Evolutionary conservation across 2,888 invertebrate genomes (phyloP).

Genomic region (Nezara viridula): DNA sequence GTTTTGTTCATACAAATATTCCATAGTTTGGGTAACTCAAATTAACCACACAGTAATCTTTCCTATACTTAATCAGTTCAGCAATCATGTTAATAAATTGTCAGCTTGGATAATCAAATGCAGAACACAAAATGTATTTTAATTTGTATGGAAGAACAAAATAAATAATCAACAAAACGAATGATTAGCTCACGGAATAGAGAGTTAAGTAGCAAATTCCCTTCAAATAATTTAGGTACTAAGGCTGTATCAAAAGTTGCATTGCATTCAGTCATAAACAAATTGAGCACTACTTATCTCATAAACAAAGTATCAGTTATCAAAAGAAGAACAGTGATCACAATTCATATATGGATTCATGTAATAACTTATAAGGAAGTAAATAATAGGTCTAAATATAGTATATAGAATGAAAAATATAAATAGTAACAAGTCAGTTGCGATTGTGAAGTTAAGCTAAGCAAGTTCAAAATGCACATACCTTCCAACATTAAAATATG

Average conservation of each 20-base stretch:
- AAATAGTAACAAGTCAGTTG: neutral
- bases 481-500: slow-evolving; percentile 28
- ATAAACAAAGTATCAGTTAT: neutral
- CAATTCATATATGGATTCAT: neutral
- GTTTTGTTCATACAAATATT: too few relatives aligned
- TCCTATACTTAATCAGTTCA: too few relatives aligned
- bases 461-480: neutral
- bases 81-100: too few relatives aligned
- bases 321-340: neutral
- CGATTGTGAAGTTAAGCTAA: neutral
- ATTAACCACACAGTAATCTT: too few relatives aligned
- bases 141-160: too few relatives aligned
- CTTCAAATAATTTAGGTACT: neutral
- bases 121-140: too few relatives aligned
- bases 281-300: neutral
- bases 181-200: too few relatives aligned
- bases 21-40: too few relatives aligned
- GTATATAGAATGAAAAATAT: neutral
- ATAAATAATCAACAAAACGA: too few relatives aligned
- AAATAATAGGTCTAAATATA: neutral
- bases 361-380: neutral
- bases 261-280: neutral
- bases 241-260: neutral
- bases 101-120: too few relatives aligned
- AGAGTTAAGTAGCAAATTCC: neutral